Conservation (phyloP, 2,113 vertebrate species). For the Chionomys nivalis region DNA sequence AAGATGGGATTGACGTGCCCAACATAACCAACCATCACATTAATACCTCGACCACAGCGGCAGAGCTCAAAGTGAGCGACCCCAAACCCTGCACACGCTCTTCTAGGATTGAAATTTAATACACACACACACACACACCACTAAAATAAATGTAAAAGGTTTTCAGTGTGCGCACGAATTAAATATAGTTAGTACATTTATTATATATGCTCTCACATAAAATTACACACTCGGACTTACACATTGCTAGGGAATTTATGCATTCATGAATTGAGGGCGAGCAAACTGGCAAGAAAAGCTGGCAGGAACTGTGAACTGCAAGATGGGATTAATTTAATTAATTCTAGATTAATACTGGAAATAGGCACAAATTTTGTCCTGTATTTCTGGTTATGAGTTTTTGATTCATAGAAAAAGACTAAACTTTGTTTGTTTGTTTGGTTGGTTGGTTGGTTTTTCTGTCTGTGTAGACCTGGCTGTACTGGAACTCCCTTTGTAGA, state of each 20-base stretch:
- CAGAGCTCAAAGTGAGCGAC: background rate
- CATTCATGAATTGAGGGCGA: background rate
- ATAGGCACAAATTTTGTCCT: background rate
- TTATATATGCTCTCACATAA: background rate
- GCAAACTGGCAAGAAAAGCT: background rate
- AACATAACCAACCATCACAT: background rate
- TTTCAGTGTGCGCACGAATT: background rate
- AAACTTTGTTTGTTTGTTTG: background rate
- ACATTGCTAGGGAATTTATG: background rate
- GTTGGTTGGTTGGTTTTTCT: background rate
- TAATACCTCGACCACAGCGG: background rate
- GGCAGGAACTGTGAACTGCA: background rate
- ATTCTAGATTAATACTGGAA: too few species aligned
- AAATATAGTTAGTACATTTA: background rate
- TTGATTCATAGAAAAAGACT: conserved; percentile 28
- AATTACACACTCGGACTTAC: background rate
- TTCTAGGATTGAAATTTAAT: too few species aligned
- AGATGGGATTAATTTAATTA: too few species aligned
- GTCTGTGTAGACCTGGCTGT: background rate
- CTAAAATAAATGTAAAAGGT: background rate
- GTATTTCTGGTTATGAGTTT: background rate
- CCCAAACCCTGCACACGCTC: background rate
- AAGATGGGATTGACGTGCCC: background rate
- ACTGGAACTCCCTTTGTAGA: background rate
- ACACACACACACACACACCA: background rate